Percentiles rank a stretch among this genome's conserved stretches.
Evolutionary conservation across 2,888 invertebrate species (phyloP).

Genomic region (Mechanitis mazaeus): DNA sequence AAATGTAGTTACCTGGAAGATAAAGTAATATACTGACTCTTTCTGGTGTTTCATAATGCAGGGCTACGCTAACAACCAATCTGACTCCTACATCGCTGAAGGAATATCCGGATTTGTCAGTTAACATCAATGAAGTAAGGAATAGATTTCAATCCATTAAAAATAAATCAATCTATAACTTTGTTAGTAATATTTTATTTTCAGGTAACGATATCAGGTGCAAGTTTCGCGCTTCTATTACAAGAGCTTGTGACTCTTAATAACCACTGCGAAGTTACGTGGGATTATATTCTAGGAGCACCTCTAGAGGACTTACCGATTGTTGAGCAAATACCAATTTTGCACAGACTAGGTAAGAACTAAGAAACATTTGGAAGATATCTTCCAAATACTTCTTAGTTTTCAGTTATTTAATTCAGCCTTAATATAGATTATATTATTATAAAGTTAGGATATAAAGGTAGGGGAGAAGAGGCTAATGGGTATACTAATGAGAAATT

Average conservation of each 20-base stretch:
- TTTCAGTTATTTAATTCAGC: too few species aligned
- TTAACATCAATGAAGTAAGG: constrained; percentile 61
- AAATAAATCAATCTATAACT: not conserved
- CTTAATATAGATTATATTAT: too few species aligned
- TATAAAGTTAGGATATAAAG: too few species aligned
- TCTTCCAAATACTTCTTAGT: too few species aligned
- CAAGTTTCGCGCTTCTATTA: constrained; percentile 80
- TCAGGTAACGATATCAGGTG: constrained; percentile 77
- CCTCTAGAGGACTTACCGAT: constrained; percentile 86
- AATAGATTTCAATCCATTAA: not conserved
- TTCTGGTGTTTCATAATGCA: constrained; percentile 35
- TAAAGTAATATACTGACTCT: not conserved
- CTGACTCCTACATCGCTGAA: constrained; percentile 54
- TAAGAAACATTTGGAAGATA: not conserved
- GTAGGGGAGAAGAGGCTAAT: too few species aligned
- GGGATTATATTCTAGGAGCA: constrained; percentile 82
- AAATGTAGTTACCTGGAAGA: too few species aligned
- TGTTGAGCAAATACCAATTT: constrained; percentile 88
- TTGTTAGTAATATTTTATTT: constrained; percentile 23
- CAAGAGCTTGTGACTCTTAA: constrained; percentile 82
- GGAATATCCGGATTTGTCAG: constrained; percentile 58
- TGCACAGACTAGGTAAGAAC: constrained; percentile 80
- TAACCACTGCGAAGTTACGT: constrained; percentile 85
- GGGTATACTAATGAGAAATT: too few species aligned
- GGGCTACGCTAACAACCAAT: constrained; percentile 62